phyloP scores from a whole-genome alignment of 2,797 vertebrate species.

The Acanthornis magna region DNA sequence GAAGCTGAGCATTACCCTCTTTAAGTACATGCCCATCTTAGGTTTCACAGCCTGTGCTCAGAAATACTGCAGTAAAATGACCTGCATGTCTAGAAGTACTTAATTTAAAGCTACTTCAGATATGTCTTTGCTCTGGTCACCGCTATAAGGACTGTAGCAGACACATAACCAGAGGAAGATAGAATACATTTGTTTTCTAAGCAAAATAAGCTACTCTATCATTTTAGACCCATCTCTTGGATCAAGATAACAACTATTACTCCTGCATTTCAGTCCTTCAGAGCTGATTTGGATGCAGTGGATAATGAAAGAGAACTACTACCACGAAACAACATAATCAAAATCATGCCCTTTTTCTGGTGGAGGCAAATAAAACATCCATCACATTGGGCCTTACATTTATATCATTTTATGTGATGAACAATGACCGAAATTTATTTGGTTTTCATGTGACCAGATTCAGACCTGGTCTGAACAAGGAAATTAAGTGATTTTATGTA shows the following conservation, averaged over 20 bases:
- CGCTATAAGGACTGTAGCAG: not conserved
- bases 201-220: constrained; percentile 26
- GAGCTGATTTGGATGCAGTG: constrained; percentile 45
- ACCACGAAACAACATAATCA: constrained; percentile 26
- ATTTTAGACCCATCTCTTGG: constrained; percentile 36
- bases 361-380: constrained; percentile 4
- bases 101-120: constrained; percentile 19
- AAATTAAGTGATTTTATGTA: not conserved
- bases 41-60: not conserved
- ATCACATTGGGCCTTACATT: not conserved
- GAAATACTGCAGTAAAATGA: not conserved
- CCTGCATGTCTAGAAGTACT: not conserved
- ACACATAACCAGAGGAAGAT: not conserved
- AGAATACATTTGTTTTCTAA: constrained; percentile 41
- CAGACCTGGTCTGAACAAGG: not conserved
- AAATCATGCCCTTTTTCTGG: constrained; percentile 28
- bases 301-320: constrained; percentile 46
- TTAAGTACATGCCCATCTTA: not conserved
- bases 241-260: constrained; percentile 46
- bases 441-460: not conserved
- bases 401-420: not conserved
- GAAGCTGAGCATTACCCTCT: not conserved
- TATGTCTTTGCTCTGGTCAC: not conserved
- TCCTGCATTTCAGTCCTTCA: not conserved
- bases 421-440: not conserved